A percentile compares a stretch with the other conserved stretches of the same genome.
Conservation (phyloP, 35 echinoderm and acorn worm genomes). For the Apostichopus californicus region DNA sequence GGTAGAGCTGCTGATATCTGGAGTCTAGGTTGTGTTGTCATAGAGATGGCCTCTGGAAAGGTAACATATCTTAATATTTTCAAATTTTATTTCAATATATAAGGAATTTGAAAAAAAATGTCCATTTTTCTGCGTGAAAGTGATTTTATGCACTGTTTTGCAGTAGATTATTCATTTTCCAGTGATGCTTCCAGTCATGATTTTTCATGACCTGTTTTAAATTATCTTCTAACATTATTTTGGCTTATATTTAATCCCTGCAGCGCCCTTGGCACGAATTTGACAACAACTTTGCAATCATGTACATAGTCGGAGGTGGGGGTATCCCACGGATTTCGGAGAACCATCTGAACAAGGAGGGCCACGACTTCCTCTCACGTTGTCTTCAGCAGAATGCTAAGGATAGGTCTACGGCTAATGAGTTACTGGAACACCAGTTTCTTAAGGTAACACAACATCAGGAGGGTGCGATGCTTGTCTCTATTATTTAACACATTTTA, state of each 20-base stretch:
- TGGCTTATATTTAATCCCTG: neutral
- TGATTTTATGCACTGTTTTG: neutral
- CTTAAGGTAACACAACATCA: constrained; percentile 65
- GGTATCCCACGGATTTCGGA: constrained; percentile 74
- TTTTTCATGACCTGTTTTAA: too few species aligned
- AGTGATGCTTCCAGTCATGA: too few species aligned
- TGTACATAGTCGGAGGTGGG: constrained; percentile 94
- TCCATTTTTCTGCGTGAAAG: neutral
- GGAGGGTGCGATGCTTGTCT: too few species aligned
- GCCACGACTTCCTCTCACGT: constrained; percentile 73
- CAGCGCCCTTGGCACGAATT: constrained; percentile 98
- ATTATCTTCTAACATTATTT: neutral
- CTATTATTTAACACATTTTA: too few species aligned
- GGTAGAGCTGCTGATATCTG: constrained; percentile 87
- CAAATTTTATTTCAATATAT: too few species aligned
- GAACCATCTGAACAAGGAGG: constrained; percentile 67
- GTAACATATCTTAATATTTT: constrained; percentile 32
- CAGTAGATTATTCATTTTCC: too few species aligned
- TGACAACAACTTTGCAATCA: constrained; percentile 87
- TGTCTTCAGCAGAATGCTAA: constrained; percentile 72
- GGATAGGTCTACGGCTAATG: constrained; percentile 80
- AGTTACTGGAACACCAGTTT: constrained; percentile 86
- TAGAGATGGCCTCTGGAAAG: constrained; percentile 98
- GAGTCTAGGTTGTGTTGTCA: constrained; percentile 91
- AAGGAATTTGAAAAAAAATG: too few species aligned